Evolutionary conservation across 2,113 vertebrate genomes (phyloP), one percentile per base, ranked within the genome.

Genomic region (Pycnonotus jocosus): DNA sequence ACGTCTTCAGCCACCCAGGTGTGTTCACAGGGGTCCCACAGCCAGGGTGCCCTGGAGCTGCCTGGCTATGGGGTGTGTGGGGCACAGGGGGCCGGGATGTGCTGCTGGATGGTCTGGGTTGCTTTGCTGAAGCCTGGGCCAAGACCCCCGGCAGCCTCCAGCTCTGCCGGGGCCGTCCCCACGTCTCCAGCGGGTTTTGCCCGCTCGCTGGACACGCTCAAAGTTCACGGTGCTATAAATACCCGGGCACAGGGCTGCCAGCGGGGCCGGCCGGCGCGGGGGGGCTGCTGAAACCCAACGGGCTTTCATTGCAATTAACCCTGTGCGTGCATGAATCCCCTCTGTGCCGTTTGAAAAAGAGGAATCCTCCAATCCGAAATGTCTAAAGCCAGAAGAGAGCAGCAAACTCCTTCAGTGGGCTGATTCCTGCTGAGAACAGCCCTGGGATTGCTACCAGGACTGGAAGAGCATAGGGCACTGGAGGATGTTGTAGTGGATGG

Each of bases 221-320:
- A 96, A 97, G 96, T 97, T 97, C 96, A 97, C n/a, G 1, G n/a
- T 48, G 92, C 95, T 97, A 97, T 95, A 96, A 97, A 97, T 97
- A 97, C 85, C 70, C 80, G 3, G 58, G 72, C 2, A 33, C 78
- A 25, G 73, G 35, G 73, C 90, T 95, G 96, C 84, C 95, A 91
- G 83, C n/a, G 28, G 37, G 68, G 57, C 76, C 22, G 72, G 30
- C 38, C 6, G 7, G 64, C 17, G 15, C 8, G 48, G 58, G 56
- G 83, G n/a, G 13, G 80, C 77, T 60, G 91, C 44, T 16, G 3
- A 70, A 81, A 73, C 33, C 25, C 35, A 22, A 19, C 2, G 28
- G 37, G 78, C 25, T 72, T 82, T 82, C 64, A 1, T 40, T 89
- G 81, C 95, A 72, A 50, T 96, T 96, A 95, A 96, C 95, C 88